Percentiles rank a stretch among this genome's conserved stretches.
These are phyloP conservation scores for Talpa occidentalis DNA, from an alignment of 2,113 vertebrate species.

Conservation along the genomic window DNA sequence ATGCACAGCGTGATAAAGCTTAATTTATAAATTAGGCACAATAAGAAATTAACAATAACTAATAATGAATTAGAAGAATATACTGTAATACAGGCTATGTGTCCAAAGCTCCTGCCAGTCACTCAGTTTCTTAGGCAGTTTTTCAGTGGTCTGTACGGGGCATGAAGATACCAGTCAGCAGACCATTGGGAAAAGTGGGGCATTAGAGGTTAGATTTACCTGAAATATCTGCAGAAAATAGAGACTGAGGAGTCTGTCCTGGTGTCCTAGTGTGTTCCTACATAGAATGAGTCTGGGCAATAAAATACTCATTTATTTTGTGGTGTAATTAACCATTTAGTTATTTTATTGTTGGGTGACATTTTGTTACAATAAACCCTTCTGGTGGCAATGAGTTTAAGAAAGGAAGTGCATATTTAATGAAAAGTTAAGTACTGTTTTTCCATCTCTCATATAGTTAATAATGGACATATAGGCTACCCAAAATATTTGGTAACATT, in stretches of 20 bases:
- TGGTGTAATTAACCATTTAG: not conserved
- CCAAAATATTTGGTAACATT: not conserved
- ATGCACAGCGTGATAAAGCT: not conserved
- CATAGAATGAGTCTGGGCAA: no score
- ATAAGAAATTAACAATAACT: not conserved
- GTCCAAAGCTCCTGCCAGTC: not conserved
- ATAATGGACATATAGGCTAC: not conserved
- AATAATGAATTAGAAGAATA: not conserved
- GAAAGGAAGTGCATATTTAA: not conserved
- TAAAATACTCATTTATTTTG: not conserved
- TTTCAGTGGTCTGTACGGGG: not conserved
- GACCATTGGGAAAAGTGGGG: not conserved
- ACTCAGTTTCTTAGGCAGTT: not conserved
- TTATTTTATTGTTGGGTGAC: not conserved
- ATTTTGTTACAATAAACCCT: not conserved
- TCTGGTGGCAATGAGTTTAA: not conserved
- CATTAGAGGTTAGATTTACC: not conserved
- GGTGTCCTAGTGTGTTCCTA: not conserved
- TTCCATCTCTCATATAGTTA: not conserved
- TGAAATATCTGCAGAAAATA: not conserved
- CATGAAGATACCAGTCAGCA: not conserved
- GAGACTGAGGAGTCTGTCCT: not conserved
- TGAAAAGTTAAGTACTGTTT: not conserved
- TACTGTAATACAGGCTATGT: not conserved
- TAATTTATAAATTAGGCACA: not conserved